phyloP scores from a whole-genome alignment of 2,888 invertebrate genomes.

The Aphidoletes aphidimyza region DNA sequence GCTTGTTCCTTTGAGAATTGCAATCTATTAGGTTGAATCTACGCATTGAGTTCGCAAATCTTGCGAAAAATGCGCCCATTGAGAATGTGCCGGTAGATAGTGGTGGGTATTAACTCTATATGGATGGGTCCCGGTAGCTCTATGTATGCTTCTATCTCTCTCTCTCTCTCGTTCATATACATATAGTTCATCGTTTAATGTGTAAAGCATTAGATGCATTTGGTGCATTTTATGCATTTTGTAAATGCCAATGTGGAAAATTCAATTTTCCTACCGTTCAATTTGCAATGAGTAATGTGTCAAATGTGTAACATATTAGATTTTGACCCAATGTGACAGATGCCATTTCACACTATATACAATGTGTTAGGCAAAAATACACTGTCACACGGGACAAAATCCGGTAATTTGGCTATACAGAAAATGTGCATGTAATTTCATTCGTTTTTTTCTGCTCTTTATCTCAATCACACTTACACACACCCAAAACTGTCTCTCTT shows the following conservation, averaged over 20 bases:
- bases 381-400: neutral
- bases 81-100: no score
- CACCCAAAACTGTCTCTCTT: neutral
- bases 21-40: no score
- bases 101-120: no score
- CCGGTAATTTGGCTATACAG: neutral
- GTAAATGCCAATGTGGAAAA: no score
- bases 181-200: no score
- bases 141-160: no score
- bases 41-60: no score
- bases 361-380: neutral
- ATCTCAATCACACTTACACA: neutral
- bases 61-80: no score
- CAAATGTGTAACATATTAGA: neutral
- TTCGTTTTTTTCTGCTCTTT: neutral
- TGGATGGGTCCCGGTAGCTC: no score
- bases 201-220: neutral
- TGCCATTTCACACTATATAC: neutral
- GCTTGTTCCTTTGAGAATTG: no score
- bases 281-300: neutral
- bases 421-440: conserved; percentile 3
- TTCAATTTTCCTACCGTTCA: neutral
- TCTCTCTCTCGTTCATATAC: no score
- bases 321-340: conserved; percentile 18
- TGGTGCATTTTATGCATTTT: neutral